Base-by-base conservation (phyloP, 1,140 invertebrate species). In the Bombus terrestris region DNA sequence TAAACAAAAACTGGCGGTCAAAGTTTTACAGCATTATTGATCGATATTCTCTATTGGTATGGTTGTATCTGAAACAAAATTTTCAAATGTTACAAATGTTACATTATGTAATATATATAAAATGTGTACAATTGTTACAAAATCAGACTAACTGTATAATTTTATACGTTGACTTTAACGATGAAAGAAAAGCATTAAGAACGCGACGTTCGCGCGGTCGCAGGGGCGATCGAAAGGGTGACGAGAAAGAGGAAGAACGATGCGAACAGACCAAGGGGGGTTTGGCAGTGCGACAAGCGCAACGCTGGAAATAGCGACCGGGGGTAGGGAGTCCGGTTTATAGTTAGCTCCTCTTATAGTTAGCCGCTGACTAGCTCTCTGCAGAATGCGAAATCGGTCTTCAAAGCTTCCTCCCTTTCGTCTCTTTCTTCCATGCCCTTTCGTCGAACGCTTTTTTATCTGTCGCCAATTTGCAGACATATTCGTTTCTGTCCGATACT, bases 271-370 rank as follows among this genome's bases (percentile, higher is more conserved):
- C 53, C 83, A 57, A 68, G 47, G 13, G 91, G 91, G 88, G 88
- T 92, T 93, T 86, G 92, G 92, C 92, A 92, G 74, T 83, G 93
- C 91, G 92, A 93, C 92, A 92, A 89, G 71, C 59, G 73, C 75
- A 78, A 81, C 66, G 89, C 90, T 92, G 80, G 85, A 93, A 93
- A 94, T 94, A 94, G 92, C 78, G 59, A 71, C 85, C 74, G 86
- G 81, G 86, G 89, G 89, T 92, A 93, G 90, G 90, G 91, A 92
- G 91, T 91, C 59, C 39, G 78, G 85, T 89, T 93, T 94, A 94
- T 94, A 94, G 92, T 93, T 93, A 94, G 93, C 90, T 85, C 89
- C 91, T 91, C 91, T 92, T 93, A 92, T 92, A 91, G 90, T 93
- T 93, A 92, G 92, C 90, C 90, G 89, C 90, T 91, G 92, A 93